Base-by-base conservation (phyloP, 2,888 invertebrate species). In the Liopterus haemorrhoidalis region DNA sequence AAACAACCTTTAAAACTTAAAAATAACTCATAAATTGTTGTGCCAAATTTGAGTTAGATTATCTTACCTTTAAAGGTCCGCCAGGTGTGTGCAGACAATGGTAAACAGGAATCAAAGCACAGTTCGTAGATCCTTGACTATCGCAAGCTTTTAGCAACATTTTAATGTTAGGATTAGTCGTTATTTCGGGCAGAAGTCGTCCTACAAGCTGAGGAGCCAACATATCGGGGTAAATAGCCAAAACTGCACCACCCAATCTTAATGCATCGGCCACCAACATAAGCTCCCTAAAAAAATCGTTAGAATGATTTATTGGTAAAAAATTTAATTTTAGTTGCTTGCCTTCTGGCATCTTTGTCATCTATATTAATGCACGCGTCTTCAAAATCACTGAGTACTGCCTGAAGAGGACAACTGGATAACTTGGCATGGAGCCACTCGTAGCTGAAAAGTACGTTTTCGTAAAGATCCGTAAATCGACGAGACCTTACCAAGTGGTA, bases 81-180 rank as follows among this genome's bases (percentile, higher is more conserved):
- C 97, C 97, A n/a, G 97, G 97, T 1, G 97, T 96, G 63, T 97
- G 96, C 50, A 96, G 72, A 59, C 95, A 96, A 65, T 97, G 96
- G 67, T 94, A 94, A 0, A 90, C 79, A 0, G 97, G 96, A 54
- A 95, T 74, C 38, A 97, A 67, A 0, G 95, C 87, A 58, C 94
- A 95, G 60, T 95, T 84, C 35, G 81, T 78, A 21, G 89, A 84
- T 0, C 96, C 96, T 59, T 87, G 84, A 14, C 77, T 76, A 64
- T 96, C 94, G 62, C 96, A 97, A 57, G 95, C 94, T 43, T 84
- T 78, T 30, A 99, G 71, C 40, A 99, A 72, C 68, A 85, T 85
- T 56, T 90, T 81, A 8, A 97, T 90, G 57, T 87, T 85, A 1
- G 80, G 76, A 68, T 85, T 85, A 1, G 76, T 72, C 0, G 85